phyloP scores from a whole-genome alignment of 1,140 invertebrate genomes.

The Apis dorsata region DNA sequence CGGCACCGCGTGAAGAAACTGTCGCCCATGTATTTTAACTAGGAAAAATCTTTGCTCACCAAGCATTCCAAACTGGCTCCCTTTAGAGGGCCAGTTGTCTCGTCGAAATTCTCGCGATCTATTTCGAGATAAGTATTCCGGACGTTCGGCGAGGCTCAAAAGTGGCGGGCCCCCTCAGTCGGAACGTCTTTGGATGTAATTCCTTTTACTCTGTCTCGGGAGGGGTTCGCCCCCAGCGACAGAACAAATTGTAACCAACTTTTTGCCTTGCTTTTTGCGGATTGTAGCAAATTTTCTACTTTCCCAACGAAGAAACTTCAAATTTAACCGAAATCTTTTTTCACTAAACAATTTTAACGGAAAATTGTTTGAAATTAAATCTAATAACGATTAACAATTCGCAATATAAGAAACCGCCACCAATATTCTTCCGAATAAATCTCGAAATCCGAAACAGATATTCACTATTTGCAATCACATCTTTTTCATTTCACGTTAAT shows the following conservation, averaged over 20 bases:
- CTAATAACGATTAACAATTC: too few species aligned
- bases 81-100: constrained; percentile 13
- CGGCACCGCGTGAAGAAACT: background rate
- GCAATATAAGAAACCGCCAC: background rate
- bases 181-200: background rate
- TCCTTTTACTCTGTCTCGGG: constrained; percentile 25
- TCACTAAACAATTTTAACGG: background rate
- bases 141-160: constrained; percentile 39
- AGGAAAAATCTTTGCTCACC: constrained; percentile 38
- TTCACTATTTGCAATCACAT: too few species aligned
- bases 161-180: background rate
- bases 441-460: too few species aligned
- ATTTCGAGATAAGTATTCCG: constrained; percentile 55
- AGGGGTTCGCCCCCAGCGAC: background rate
- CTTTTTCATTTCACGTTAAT: too few species aligned
- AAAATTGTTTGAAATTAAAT: background rate
- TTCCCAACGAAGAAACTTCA: background rate
- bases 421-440: too few species aligned
- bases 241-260: constrained; percentile 49
- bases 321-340: too few species aligned
- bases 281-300: background rate
- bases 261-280: background rate
- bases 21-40: constrained; percentile 34
- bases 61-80: constrained; percentile 9
- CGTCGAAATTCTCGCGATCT: constrained; percentile 50